These are phyloP conservation scores for Limanda limanda DNA, from an alignment of 2,113 vertebrate genomes.

Conservation along the genomic window DNA sequence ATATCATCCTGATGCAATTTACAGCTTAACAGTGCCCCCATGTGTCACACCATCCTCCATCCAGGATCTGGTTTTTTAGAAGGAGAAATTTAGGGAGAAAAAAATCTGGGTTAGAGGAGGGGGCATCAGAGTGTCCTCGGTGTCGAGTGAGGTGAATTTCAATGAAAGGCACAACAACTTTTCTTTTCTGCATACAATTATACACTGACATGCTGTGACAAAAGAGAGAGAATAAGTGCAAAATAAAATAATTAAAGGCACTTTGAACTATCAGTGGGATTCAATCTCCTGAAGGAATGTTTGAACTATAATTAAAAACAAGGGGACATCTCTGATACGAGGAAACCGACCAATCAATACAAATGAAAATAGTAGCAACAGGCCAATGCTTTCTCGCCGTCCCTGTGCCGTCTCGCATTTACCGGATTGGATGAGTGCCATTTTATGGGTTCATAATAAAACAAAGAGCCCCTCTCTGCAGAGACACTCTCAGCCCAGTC, in stretches of 20 bases:
- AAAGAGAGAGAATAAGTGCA: not conserved
- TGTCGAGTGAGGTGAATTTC: constrained; percentile 19
- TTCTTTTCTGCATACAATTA: not conserved
- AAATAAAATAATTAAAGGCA: constrained; percentile 2
- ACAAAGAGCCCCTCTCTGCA: constrained; percentile 59
- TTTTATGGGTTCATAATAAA: constrained; percentile 70
- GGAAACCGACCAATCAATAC: constrained; percentile 70
- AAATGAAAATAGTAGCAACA: constrained; percentile 57
- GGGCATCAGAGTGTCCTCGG: constrained; percentile 26
- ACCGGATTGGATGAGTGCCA: constrained; percentile 53
- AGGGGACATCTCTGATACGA: constrained; percentile 65
- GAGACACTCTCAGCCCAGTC: constrained; percentile 53
- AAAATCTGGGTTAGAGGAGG: constrained; percentile 36
- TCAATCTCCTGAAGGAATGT: constrained; percentile 51
- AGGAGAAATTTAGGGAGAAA: constrained; percentile 23
- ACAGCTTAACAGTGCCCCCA: constrained; percentile 92
- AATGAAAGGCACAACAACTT: constrained; percentile 9
- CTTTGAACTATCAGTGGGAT: constrained; percentile 22
- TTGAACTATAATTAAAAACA: constrained; percentile 76
- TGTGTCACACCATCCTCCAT: constrained; percentile 71
- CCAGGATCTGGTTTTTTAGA: constrained; percentile 41
- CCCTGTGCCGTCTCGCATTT: constrained; percentile 32
- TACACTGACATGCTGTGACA: not conserved
- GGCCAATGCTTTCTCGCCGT: constrained; percentile 24
- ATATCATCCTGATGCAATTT: constrained; percentile 75